Conservation (phyloP, 2,113 vertebrate genomes). For the Mastomys natalensis region DNA sequence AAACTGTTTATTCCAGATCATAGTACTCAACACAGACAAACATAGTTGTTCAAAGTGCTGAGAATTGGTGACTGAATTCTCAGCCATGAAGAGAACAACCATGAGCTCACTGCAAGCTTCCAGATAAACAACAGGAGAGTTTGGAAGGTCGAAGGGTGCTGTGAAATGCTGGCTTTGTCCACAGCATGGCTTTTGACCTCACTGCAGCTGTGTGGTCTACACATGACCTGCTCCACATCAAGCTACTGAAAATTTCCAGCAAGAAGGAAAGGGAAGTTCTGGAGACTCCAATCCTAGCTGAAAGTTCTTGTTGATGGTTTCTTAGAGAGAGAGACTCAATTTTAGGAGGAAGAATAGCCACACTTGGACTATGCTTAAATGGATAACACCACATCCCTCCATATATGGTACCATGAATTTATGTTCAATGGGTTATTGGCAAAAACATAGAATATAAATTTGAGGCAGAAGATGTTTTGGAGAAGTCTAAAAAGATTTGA, state of each 20-base stretch:
- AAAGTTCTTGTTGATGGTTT: neutral
- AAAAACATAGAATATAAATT: neutral
- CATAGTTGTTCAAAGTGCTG: neutral
- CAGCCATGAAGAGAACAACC: neutral
- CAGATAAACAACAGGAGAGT: too few relatives aligned
- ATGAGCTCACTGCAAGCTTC: neutral
- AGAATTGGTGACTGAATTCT: neutral
- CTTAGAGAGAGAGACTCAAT: too few relatives aligned
- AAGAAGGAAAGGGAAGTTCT: neutral
- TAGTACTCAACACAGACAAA: neutral
- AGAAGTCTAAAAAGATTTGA: too few relatives aligned
- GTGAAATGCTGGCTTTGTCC: too few relatives aligned
- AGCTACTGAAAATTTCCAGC: neutral
- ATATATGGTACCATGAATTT: too few relatives aligned
- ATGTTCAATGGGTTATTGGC: neutral
- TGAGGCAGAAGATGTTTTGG: neutral
- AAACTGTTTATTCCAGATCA: neutral
- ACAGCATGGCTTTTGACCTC: rapidly evolving
- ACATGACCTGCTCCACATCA: too few relatives aligned
- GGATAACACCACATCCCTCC: too few relatives aligned
- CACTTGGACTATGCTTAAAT: neutral
- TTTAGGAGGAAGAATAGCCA: rapidly evolving
- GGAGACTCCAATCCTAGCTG: too few relatives aligned
- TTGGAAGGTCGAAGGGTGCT: neutral
- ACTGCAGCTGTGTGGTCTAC: neutral